Percentiles rank a stretch among this genome's conserved stretches.
Evolutionary conservation across 2,797 vertebrate genomes (phyloP).

Genomic region (Arrhamphus sclerolepis): DNA sequence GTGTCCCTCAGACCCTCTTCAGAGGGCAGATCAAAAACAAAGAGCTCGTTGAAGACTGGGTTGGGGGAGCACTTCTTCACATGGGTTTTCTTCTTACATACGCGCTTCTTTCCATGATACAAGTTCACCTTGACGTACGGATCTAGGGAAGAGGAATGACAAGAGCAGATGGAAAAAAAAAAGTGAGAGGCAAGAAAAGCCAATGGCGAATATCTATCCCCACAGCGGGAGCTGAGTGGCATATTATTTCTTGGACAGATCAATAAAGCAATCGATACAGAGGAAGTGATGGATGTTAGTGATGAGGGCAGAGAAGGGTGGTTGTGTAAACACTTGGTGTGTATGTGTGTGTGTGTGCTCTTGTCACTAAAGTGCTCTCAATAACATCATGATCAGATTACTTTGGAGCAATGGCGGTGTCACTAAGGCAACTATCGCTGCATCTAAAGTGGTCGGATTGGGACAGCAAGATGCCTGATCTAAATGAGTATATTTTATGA

Average conservation of each 20-base stretch:
- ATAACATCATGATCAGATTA: constrained; percentile 64
- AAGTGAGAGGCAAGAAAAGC: constrained; percentile 4
- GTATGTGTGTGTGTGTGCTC: not conserved
- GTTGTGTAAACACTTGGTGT: constrained; percentile 48
- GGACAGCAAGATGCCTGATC: constrained; percentile 15
- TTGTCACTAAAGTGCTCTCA: constrained; percentile 51
- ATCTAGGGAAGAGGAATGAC: constrained; percentile 75
- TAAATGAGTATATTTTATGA: not conserved
- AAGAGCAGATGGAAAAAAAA: constrained; percentile 1
- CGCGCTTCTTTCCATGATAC: constrained; percentile 94
- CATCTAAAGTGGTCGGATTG: constrained; percentile 36
- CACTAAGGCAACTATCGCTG: constrained; percentile 39
- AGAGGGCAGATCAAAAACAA: constrained; percentile 96
- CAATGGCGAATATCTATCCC: not conserved
- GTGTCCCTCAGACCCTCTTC: constrained; percentile 92
- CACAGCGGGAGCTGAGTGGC: constrained; percentile 22
- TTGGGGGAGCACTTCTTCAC: constrained; percentile 97
- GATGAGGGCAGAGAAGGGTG: constrained; percentile 46
- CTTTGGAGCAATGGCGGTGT: constrained; percentile 33
- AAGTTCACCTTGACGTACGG: constrained; percentile 98
- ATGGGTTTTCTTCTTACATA: constrained; percentile 98
- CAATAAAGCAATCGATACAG: constrained; percentile 59
- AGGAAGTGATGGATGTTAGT: constrained; percentile 55
- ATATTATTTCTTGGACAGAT: constrained; percentile 49
- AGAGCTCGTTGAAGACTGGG: constrained; percentile 97